Evolutionary conservation across 2,113 vertebrate species (phyloP), one percentile per base, ranked within the genome.

Genomic region (Odontophorus gujanensis): DNA sequence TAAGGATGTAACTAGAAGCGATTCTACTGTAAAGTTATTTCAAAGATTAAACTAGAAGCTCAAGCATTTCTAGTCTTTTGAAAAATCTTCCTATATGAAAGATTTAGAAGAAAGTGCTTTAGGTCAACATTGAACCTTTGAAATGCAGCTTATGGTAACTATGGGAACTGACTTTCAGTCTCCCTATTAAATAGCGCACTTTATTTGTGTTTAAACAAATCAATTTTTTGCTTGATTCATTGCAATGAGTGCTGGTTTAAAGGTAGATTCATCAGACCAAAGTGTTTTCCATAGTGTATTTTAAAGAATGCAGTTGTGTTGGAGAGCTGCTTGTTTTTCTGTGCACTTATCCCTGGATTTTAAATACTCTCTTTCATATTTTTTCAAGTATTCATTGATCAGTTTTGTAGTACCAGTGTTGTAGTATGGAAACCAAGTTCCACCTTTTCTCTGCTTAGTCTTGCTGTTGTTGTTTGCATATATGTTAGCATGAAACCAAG

Each of bases 161-260:
- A 72, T 84, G 58, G 74, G 80, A 94, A 82, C 62, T 79, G 50
- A 50, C 25, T 89, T 93, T 89, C 53, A 82, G 13, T 86, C 40
- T 94, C 11, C 3, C 16, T 90, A 0, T 88, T 92, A 84, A 78
- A 61, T 13, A 45, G 18, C 79, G 7, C 32, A 76, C 58, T 89
- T 87, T 61, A 65, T 81, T 90, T 88, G 53, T 43, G 19, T 78
- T 96, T 40, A 81, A 57, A 55, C 11, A 38, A 51, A 79, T 79
- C 0, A 25, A 6, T 89, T 85, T 72, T 78, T 80, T 17, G 2
- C 11, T 25, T 81, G 73, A 83, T 9, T 90, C 51, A 16, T 68
- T 90, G 24, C 79, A 32, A 50, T 68, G 42, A 85, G n/a, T 66
- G 14, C 11, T 43, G 61, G 24, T 84, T 89, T 79, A 45, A 51